Conservation (phyloP, 2,888 invertebrate genomes). For the Agonopterix heracliana region DNA sequence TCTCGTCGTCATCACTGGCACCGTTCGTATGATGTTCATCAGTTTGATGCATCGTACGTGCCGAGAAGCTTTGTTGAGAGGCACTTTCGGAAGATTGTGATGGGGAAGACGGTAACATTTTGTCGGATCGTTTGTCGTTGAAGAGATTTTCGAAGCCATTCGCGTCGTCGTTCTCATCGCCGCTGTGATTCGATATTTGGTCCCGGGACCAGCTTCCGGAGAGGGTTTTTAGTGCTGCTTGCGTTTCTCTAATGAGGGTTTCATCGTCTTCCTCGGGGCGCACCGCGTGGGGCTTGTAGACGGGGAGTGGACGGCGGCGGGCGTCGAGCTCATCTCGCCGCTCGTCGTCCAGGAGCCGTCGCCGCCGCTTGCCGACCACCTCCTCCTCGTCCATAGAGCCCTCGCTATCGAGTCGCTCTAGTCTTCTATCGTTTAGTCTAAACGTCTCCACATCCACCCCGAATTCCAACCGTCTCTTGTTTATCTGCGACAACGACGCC, state of each 20-base stretch:
- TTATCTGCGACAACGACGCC: conserved; percentile 79
- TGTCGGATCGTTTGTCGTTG: conserved; percentile 85
- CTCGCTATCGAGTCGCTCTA: conserved; percentile 46
- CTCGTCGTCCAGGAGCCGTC: conserved; percentile 68
- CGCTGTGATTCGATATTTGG: conserved; percentile 78
- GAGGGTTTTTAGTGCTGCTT: conserved; percentile 90
- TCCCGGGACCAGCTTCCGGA: conserved; percentile 90
- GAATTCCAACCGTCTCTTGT: conserved; percentile 82
- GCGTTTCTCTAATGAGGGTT: conserved; percentile 89
- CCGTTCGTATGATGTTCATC: conserved; percentile 41
- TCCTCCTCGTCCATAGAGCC: conserved; percentile 66
- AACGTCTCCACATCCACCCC: conserved; percentile 72
- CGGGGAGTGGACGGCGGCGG: conserved; percentile 40
- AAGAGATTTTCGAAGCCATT: conserved; percentile 90
- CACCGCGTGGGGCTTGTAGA: conserved; percentile 52
- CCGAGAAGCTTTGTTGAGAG: conserved; percentile 81
- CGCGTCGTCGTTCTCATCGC: conserved; percentile 84
- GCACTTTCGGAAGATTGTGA: conserved; percentile 78
- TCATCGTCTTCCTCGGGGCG: conserved; percentile 82
- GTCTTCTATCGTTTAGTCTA: conserved; percentile 52
- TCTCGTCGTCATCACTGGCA: conserved; percentile 35
- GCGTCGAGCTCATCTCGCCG: conserved; percentile 41
- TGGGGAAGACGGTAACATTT: conserved; percentile 80
- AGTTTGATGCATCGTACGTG: conserved; percentile 27
- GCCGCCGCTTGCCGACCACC: conserved; percentile 54